These are phyloP conservation scores for Zophobas atratus DNA, from an alignment of 1,140 invertebrate species.

Conservation along the genomic window DNA sequence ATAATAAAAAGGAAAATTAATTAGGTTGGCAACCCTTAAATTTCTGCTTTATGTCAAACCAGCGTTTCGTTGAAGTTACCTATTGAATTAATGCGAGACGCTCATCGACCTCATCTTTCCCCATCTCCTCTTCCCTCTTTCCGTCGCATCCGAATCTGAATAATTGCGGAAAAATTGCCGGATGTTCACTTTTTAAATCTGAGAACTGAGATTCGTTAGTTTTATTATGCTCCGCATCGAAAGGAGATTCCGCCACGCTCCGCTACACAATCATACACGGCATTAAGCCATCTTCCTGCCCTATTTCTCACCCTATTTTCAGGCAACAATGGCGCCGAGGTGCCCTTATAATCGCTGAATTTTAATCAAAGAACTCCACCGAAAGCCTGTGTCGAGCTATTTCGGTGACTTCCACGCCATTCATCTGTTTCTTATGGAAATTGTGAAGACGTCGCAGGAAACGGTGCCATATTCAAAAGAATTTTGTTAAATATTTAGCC, in stretches of 20 bases:
- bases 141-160: constrained; percentile 27
- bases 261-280: constrained; percentile 30
- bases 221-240: constrained; percentile 33
- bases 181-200: constrained; percentile 41
- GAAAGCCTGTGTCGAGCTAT: no score
- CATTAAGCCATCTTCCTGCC: constrained; percentile 3
- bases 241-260: constrained; percentile 1
- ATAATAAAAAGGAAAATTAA: constrained; percentile 54
- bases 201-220: constrained; percentile 38
- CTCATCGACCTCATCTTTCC: constrained; percentile 12
- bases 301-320: constrained; percentile 5
- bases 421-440: neutral
- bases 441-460: neutral
- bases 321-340: neutral
- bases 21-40: constrained; percentile 51
- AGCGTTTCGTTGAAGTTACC: constrained; percentile 36
- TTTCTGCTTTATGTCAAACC: constrained; percentile 44
- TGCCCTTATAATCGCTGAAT: constrained; percentile 13
- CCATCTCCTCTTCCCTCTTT: neutral
- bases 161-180: constrained; percentile 40
- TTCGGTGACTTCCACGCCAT: neutral
- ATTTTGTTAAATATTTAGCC: constrained; percentile 32
- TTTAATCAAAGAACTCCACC: neutral
- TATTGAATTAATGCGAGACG: constrained; percentile 44
- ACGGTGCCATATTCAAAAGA: constrained; percentile 11